These are phyloP conservation scores for Cephalopholis sonnerati DNA, from an alignment of 2,113 vertebrate species.

Conservation along the genomic window DNA sequence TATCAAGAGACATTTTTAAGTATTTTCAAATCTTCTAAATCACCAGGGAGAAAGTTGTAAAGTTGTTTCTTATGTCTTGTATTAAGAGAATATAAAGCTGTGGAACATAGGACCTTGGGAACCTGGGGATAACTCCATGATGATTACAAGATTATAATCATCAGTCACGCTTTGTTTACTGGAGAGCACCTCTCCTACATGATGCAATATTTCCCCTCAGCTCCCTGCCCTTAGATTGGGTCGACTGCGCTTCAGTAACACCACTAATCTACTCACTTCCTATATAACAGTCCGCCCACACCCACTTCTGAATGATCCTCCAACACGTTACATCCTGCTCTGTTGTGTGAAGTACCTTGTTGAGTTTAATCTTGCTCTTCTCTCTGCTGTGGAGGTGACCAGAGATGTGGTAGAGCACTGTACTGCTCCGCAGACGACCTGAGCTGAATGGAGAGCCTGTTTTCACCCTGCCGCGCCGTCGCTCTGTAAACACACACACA, in stretches of 20 bases:
- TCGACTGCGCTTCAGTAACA: conserved; percentile 9
- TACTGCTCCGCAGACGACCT: conserved; percentile 89
- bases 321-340: not conserved
- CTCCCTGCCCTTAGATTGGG: not conserved
- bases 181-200: not conserved
- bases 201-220: not conserved
- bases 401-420: conserved; percentile 97
- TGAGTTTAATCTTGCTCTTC: conserved; percentile 98
- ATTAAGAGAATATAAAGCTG: no score
- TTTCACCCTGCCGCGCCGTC: conserved; percentile 90
- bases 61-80: no score
- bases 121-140: no score
- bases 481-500: conserved; percentile 85
- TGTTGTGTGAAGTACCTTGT: conserved; percentile 86
- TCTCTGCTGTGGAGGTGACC: conserved; percentile 96
- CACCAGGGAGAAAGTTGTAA: no score
- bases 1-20: no score
- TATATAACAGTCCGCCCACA: not conserved
- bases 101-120: no score
- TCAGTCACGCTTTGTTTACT: not conserved
- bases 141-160: not conserved
- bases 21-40: no score
- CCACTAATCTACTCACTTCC: conserved; percentile 26
- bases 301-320: conserved; percentile 4
- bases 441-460: conserved; percentile 91